Evolutionary conservation across 2,888 invertebrate genomes (phyloP), one percentile per base, ranked within the genome.

Genomic region (Omphaloscelis lunosa): DNA sequence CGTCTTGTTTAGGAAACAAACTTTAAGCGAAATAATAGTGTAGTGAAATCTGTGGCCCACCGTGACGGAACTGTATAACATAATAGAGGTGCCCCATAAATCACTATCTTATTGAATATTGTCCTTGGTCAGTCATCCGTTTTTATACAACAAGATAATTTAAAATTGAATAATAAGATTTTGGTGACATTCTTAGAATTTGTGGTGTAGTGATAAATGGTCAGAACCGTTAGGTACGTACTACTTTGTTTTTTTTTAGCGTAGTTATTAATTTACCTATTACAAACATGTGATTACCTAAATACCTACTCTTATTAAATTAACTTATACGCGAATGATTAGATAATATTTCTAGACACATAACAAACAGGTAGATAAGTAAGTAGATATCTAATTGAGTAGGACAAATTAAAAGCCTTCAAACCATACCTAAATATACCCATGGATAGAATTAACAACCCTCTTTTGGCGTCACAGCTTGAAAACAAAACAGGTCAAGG

Each of bases 1-100:
- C 91, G 91, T 95, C 94, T 95, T 95, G 95, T 96, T 96, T 94
- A 93, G 89, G 89, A 94, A 95, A 95, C 94, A 95, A 80, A 89
- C 88, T 90, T 89, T 92, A 88, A 89, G 87, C 85, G 74, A 87
- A 89, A 93, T 91, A 93, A 93, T 91, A 84, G 91, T 78, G 69
- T 85, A 89, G 89, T 91, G 90, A 91, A 93, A 91, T 91, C 90
- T 91, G 89, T 89, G 80, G 94, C 93, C 95, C 95, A 95, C 95
- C 95, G 92, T 95, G 95, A 94, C 93, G 86, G 91, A 84, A 79
- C 72, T 69, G 29, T 70, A 82, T 56, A 34, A 27, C 20, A 79
- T 77, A 83, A 87, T 82, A 79, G 82, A 73, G 45, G 45, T 65
- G 69, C 39, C 53, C 69, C 82, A 87, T 89, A 89, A 89, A 89